Percentiles rank a stretch among this genome's conserved stretches.
Evolutionary conservation across 2,888 invertebrate species (phyloP).

Genomic region (Exocentrus adspersus): DNA sequence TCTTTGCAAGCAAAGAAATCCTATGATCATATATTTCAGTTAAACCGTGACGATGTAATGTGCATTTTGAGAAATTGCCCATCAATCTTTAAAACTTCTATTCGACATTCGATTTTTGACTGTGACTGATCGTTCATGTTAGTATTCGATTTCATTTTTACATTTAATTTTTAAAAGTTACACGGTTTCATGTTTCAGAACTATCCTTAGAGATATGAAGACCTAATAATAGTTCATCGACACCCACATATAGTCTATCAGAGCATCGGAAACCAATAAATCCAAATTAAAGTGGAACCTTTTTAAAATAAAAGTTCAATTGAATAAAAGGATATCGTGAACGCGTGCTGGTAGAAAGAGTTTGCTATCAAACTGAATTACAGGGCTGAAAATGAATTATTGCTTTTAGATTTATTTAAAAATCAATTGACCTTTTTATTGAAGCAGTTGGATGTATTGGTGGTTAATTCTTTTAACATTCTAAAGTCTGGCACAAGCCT

Average conservation of each 20-base stretch:
- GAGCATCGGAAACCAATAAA: neutral
- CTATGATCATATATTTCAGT: conserved; percentile 13
- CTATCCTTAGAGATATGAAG: too few species aligned
- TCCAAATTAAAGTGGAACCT: neutral
- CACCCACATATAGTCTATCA: neutral
- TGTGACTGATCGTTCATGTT: neutral
- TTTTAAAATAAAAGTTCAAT: neutral
- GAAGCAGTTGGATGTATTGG: neutral
- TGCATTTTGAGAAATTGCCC: neutral
- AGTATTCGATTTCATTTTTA: neutral
- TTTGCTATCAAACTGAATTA: neutral
- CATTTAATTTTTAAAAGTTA: too few species aligned
- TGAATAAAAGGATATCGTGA: neutral
- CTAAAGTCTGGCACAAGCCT: neutral
- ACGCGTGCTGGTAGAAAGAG: neutral
- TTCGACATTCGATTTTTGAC: neutral
- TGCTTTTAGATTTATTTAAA: neutral
- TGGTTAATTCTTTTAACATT: neutral
- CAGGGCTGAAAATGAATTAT: neutral
- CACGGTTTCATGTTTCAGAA: too few species aligned
- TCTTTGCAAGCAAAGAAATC: conserved; percentile 10
- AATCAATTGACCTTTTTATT: conserved; percentile 3
- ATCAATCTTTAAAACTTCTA: neutral
- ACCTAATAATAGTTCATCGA: neutral
- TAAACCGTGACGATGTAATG: conserved; percentile 11